Evolutionary conservation across 1,140 invertebrate genomes (phyloP).

Genomic region (Cherax quadricarinatus): DNA sequence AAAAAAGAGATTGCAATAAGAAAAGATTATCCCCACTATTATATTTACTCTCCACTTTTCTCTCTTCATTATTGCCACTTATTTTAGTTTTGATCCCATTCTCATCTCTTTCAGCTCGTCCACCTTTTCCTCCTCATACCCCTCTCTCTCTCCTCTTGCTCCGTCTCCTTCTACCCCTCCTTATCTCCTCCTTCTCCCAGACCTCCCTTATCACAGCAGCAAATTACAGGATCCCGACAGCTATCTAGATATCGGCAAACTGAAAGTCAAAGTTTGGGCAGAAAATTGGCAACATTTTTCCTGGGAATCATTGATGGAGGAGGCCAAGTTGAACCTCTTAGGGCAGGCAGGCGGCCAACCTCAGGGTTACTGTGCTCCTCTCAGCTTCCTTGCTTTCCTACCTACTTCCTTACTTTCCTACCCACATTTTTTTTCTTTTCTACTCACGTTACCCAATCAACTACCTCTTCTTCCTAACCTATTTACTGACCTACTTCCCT

Average conservation of each 20-base stretch:
- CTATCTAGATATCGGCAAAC: constrained; percentile 3
- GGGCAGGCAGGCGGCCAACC: background rate
- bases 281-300: background rate
- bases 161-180: background rate
- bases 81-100: no score
- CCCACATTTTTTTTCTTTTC: background rate
- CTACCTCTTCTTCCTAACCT: no score
- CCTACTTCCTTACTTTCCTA: background rate
- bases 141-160: background rate
- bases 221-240: background rate
- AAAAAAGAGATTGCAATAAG: no score
- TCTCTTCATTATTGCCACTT: no score
- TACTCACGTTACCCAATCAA: background rate
- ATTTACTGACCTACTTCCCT: no score
- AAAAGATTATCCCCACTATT: no score
- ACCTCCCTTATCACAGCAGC: background rate
- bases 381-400: background rate
- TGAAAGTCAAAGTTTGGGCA: background rate
- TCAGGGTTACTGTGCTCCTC: no score
- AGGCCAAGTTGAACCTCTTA: background rate
- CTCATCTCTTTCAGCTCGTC: background rate
- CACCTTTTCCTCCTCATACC: background rate
- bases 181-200: background rate
- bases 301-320: background rate
- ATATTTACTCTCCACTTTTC: no score